These are phyloP conservation scores for Myzus persicae DNA, from an alignment of 1,140 invertebrate species.

Conservation along the genomic window DNA sequence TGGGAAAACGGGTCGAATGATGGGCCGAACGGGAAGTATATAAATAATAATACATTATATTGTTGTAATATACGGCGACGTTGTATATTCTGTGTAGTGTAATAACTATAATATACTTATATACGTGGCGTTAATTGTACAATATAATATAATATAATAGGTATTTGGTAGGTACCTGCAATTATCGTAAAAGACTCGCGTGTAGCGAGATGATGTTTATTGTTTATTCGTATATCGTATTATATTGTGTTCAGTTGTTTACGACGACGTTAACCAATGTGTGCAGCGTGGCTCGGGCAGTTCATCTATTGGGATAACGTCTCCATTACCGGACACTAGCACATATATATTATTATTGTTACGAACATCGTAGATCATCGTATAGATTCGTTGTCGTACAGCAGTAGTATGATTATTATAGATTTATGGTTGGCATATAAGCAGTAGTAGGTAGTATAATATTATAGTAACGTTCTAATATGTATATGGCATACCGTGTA, in stretches of 20 bases:
- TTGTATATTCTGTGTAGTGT: not conserved
- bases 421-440: not conserved
- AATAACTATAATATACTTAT: no score
- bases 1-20: not conserved
- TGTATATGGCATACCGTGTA: not conserved
- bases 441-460: not conserved
- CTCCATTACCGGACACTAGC: not conserved
- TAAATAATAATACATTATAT: not conserved
- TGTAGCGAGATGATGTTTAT: not conserved
- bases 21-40: not conserved
- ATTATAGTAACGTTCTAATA: not conserved
- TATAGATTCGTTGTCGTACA: not conserved
- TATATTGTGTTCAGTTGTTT: not conserved
- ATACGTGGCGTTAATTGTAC: not conserved
- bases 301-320: not conserved
- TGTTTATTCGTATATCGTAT: not conserved
- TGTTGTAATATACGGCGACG: not conserved
- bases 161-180: not conserved
- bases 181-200: not conserved
- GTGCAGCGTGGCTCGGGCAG: not conserved
- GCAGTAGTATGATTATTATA: not conserved
- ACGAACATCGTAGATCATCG: no score
- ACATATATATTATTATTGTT: not conserved
- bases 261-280: not conserved
- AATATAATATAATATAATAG: not conserved